phyloP scores from a whole-genome alignment of 1,140 invertebrate genomes.

The Wasmannia auropunctata region DNA sequence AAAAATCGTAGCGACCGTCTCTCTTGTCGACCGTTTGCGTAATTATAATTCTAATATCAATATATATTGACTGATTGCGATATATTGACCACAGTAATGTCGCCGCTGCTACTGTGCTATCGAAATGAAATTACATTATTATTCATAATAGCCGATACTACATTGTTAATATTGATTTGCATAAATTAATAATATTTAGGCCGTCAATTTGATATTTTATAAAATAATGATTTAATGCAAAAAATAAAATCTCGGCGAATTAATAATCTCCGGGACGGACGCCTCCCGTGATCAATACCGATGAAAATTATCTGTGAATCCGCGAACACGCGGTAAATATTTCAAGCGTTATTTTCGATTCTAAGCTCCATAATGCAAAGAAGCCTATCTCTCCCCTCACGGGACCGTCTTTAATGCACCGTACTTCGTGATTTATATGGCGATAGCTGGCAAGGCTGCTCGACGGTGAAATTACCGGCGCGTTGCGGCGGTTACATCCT shows the following conservation, averaged over 20 bases:
- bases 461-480: constrained; percentile 66
- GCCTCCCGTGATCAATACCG: background rate
- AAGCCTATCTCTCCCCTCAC: background rate
- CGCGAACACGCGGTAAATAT: background rate
- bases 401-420: constrained; percentile 42
- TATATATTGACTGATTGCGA: background rate
- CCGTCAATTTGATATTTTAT: background rate
- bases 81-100: background rate
- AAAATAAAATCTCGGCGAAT: background rate
- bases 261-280: background rate
- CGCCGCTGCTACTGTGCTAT: background rate
- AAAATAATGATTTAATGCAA: background rate
- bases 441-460: constrained; percentile 27
- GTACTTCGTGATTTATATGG: constrained; percentile 41
- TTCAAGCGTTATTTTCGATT: constrained; percentile 6
- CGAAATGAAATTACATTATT: background rate
- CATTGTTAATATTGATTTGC: background rate
- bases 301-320: background rate
- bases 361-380: background rate
- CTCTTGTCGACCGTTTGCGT: background rate
- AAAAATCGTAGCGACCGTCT: background rate
- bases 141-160: background rate
- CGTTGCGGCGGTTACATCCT: constrained; percentile 67
- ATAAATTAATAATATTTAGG: background rate
- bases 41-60: background rate